phyloP scores from a whole-genome alignment of 2,888 invertebrate species.

The Tenthredo amoena region DNA sequence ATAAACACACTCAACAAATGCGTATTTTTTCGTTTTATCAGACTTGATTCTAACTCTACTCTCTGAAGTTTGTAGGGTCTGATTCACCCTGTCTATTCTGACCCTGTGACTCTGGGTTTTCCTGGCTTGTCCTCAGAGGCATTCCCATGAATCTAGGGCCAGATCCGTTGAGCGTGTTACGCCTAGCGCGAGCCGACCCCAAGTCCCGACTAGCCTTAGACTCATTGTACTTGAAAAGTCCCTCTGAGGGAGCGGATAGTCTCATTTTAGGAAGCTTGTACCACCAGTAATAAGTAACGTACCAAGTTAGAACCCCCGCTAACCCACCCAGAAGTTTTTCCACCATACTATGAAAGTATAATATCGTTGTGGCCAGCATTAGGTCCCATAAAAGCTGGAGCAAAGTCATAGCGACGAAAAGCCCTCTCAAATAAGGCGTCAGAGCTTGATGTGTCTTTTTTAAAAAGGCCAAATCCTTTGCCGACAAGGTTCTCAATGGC shows the following conservation, averaged over 20 bases:
- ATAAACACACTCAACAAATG: not conserved
- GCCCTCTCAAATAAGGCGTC: slow-evolving; percentile 89
- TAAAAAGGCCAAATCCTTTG: slow-evolving; percentile 85
- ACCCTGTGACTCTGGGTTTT: slow-evolving; percentile 58
- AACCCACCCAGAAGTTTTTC: slow-evolving; percentile 95
- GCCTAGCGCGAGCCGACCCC: slow-evolving; percentile 57
- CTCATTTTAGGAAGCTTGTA: slow-evolving; percentile 83
- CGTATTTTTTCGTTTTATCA: not conserved
- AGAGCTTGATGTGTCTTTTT: slow-evolving; percentile 88
- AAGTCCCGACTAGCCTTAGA: slow-evolving; percentile 72
- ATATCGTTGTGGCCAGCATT: slow-evolving; percentile 94
- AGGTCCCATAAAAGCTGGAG: slow-evolving; percentile 96
- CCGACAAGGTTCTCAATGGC: slow-evolving; percentile 85
- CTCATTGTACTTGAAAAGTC: slow-evolving; percentile 88
- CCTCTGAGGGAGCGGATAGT: slow-evolving; percentile 87
- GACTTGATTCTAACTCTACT: not conserved
- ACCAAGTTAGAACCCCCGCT: slow-evolving; percentile 95
- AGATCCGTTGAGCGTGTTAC: slow-evolving; percentile 61
- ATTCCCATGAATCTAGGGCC: slow-evolving; percentile 88
- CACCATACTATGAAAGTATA: slow-evolving; percentile 98
- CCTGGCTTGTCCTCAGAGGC: slow-evolving; percentile 81
- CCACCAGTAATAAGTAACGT: slow-evolving; percentile 91
- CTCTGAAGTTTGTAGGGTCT: not conserved
- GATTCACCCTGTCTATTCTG: slow-evolving; percentile 34
- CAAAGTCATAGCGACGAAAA: slow-evolving; percentile 88